These are phyloP conservation scores for Xanthia icteritia DNA, from an alignment of 2,888 invertebrate species.

Conservation along the genomic window DNA sequence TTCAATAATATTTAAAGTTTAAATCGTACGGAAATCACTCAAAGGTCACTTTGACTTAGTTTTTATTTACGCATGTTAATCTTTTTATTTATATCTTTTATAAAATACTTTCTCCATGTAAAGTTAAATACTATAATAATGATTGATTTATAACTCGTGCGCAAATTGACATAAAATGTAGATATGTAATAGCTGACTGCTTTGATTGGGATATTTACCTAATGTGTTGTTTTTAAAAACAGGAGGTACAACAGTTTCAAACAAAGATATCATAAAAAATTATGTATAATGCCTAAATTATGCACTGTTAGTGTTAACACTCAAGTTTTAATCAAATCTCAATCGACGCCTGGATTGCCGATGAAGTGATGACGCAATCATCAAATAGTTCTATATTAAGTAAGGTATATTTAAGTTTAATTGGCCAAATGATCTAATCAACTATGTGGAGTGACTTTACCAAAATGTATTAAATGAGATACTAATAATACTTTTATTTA, in stretches of 20 bases:
- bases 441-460: conserved; percentile 71
- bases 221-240: conserved; percentile 1
- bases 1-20: conserved; percentile 24
- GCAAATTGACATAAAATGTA: conserved; percentile 23
- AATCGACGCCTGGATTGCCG: conserved; percentile 10
- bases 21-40: conserved; percentile 48
- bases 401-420: conserved; percentile 72
- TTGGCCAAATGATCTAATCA: conserved; percentile 79
- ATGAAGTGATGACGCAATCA: conserved; percentile 21
- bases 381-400: conserved; percentile 41
- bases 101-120: conserved; percentile 34
- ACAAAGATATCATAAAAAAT: not conserved
- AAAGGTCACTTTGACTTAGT: conserved; percentile 34
- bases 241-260: not conserved
- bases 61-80: conserved; percentile 46
- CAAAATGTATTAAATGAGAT: conserved; percentile 80
- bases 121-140: conserved; percentile 18
- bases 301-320: conserved; percentile 14
- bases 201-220: conserved; percentile 10
- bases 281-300: conserved; percentile 18
- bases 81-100: conserved; percentile 48
- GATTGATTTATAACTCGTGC: conserved; percentile 31
- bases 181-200: conserved; percentile 1
- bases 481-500: conserved; percentile 63
- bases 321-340: conserved; percentile 33